These are phyloP conservation scores for Leptopilina drosophilae DNA, from an alignment of 2,888 invertebrate species.

Conservation along the genomic window DNA sequence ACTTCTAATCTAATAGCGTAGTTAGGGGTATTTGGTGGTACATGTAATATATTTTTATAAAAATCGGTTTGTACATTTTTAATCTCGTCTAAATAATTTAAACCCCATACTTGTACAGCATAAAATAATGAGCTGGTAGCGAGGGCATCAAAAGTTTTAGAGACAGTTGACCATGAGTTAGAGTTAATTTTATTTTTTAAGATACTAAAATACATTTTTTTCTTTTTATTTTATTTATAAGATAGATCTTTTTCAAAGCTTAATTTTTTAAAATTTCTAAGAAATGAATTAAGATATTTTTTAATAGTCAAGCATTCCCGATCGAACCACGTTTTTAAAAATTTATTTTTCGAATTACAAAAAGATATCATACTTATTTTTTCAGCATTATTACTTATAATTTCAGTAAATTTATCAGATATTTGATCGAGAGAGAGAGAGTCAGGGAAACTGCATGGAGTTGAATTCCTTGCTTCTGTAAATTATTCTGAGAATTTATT, in stretches of 20 bases:
- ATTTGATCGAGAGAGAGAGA: not conserved
- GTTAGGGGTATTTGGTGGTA: not conserved
- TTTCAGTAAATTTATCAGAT: not conserved
- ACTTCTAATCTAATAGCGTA: too few species aligned
- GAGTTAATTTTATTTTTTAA: not conserved
- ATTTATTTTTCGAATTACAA: not conserved
- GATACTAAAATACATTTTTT: too few species aligned
- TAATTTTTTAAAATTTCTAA: too few species aligned
- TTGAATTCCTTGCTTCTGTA: not conserved
- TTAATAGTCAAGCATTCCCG: not conserved
- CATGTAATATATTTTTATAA: not conserved
- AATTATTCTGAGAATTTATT: not conserved
- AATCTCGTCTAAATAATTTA: not conserved
- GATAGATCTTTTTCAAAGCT: too few species aligned
- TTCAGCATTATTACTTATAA: not conserved
- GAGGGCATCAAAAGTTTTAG: not conserved
- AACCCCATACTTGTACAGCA: not conserved
- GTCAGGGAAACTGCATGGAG: not conserved
- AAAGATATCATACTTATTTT: not conserved
- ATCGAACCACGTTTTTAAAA: conserved; percentile 2
- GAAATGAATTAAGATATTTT: too few species aligned
- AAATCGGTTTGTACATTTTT: not conserved
- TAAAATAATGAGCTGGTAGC: conserved; percentile 5
- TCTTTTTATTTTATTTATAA: too few species aligned
- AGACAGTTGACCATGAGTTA: not conserved